Percentiles rank a stretch among this genome's conserved stretches.
Conservation (phyloP, 2,888 invertebrate species). For the Stramonita haemastoma region DNA sequence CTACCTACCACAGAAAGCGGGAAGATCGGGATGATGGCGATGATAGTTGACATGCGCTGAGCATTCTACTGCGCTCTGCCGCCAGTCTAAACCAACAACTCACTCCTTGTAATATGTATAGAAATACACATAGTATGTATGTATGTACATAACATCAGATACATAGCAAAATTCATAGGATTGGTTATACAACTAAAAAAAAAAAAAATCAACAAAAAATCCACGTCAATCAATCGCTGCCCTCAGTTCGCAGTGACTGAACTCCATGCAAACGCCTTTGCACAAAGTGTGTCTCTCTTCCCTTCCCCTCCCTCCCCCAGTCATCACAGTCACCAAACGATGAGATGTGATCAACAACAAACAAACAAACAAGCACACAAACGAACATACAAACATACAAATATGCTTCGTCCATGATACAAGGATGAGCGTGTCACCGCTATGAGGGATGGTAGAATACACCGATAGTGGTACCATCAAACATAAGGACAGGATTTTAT, state of each 20-base stretch:
- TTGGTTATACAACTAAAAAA: background rate
- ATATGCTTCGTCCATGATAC: background rate
- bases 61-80: background rate
- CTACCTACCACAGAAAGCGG: constrained; percentile 28
- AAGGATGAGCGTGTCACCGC: background rate
- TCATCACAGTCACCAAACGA: background rate
- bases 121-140: background rate
- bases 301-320: background rate
- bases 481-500: background rate
- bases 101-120: background rate
- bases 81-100: background rate
- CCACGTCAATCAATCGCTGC: constrained; percentile 2
- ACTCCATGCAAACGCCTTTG: constrained; percentile 8
- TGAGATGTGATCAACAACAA: constrained; percentile 6
- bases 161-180: constrained; percentile 4
- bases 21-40: constrained; percentile 8
- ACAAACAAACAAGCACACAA: too few species aligned
- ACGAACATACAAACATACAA: background rate
- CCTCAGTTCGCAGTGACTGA: constrained; percentile 26
- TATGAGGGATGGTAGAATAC: background rate
- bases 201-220: background rate
- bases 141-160: background rate
- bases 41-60: background rate
- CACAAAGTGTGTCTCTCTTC: background rate
- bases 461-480: background rate